Conservation (phyloP, 2,888 invertebrate genomes). For the Apoderus coryli region DNA sequence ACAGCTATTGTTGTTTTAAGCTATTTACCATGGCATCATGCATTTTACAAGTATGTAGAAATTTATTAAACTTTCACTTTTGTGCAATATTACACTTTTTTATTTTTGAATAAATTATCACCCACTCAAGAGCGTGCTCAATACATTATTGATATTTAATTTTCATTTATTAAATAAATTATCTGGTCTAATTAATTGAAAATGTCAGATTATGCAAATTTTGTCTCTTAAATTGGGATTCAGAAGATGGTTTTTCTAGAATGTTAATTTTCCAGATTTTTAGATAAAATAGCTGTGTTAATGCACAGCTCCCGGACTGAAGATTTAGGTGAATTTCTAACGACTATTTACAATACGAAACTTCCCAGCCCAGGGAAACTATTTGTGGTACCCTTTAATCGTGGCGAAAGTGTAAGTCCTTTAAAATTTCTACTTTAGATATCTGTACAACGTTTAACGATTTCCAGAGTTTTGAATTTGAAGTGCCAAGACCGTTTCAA, state of each 20-base stretch:
- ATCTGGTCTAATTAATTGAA: too few species aligned
- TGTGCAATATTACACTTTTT: too few species aligned
- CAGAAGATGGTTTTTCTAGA: too few species aligned
- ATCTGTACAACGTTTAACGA: constrained; percentile 6
- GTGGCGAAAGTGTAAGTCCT: constrained; percentile 41
- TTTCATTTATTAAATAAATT: too few species aligned
- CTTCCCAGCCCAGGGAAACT: constrained; percentile 55
- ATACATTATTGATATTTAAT: too few species aligned
- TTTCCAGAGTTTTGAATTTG: constrained; percentile 63
- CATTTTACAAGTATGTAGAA: constrained; percentile 70
- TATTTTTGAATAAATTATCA: background rate
- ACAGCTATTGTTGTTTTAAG: constrained; percentile 76
- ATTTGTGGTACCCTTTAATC: constrained; percentile 44
- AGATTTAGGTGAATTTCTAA: constrained; percentile 46
- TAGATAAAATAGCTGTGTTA: constrained; percentile 70
- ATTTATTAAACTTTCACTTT: constrained; percentile 6
- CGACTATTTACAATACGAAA: constrained; percentile 49
- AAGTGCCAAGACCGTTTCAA: constrained; percentile 64
- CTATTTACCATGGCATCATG: constrained; percentile 92
- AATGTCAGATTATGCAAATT: too few species aligned
- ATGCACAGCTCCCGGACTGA: constrained; percentile 44
- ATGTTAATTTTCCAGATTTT: too few species aligned
- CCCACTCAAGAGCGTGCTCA: too few species aligned
- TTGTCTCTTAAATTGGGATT: too few species aligned
- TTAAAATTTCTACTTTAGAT: constrained; percentile 1